Percentiles rank a stretch among this genome's conserved stretches.
Conservation (phyloP, 53 echinoderm and acorn worm species). For the Temnopleurus reevesii region DNA sequence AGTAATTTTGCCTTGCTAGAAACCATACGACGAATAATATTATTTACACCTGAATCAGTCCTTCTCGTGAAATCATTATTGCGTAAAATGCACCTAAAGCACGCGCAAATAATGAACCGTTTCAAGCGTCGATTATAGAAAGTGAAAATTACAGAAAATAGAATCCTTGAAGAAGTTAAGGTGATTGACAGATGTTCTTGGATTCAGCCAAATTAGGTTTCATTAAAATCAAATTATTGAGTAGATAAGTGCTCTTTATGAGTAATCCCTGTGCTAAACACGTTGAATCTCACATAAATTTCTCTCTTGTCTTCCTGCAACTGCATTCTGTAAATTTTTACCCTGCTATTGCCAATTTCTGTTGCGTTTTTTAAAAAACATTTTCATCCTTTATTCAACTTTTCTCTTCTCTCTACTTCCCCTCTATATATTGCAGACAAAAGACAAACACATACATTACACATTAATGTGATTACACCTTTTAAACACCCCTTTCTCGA, state of each 20-base stretch:
- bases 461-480: too few relatives aligned
- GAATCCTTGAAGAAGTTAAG: background rate
- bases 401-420: background rate
- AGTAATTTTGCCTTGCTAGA: background rate
- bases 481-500: background rate
- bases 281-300: background rate
- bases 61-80: background rate
- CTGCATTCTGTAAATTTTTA: too few relatives aligned
- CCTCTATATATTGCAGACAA: too few relatives aligned
- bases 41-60: background rate
- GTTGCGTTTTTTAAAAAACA: too few relatives aligned
- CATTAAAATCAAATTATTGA: slow-evolving; percentile 30
- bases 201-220: slow-evolving; percentile 1
- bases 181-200: background rate
- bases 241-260: background rate
- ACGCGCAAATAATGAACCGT: background rate
- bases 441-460: too few relatives aligned
- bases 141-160: background rate
- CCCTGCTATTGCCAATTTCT: too few relatives aligned
- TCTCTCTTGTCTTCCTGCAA: background rate
- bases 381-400: background rate
- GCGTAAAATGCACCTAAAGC: slow-evolving; percentile 4
- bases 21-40: background rate
- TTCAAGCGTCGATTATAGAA: background rate
- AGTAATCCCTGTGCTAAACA: background rate